Conservation (phyloP, 1,140 invertebrate species). For the Chelonus insularis region DNA sequence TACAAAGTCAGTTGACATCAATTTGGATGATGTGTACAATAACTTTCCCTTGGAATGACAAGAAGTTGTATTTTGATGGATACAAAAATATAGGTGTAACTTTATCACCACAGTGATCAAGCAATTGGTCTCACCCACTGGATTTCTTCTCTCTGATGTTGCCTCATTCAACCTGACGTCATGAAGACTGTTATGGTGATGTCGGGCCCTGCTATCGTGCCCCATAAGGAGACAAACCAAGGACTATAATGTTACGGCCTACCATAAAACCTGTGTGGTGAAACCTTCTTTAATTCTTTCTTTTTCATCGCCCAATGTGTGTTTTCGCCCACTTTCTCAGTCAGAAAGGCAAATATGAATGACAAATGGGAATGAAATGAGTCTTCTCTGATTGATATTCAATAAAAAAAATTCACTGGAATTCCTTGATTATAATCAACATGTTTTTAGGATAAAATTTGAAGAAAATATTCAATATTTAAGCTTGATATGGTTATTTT, state of each 20-base stretch:
- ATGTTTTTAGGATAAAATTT: no score
- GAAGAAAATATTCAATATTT: no score
- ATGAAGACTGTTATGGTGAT: conserved; percentile 33
- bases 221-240: conserved; percentile 37
- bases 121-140: conserved; percentile 15
- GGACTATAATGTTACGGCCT: conserved; percentile 31
- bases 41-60: no score
- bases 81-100: neutral
- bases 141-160: conserved; percentile 11
- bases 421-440: no score
- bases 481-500: no score
- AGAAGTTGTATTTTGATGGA: no score
- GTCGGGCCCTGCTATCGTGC: conserved; percentile 28
- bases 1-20: no score
- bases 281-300: conserved; percentile 19
- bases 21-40: no score
- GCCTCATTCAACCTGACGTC: conserved; percentile 32
- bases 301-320: neutral
- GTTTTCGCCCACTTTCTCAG: conserved; percentile 19
- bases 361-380: no score
- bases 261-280: conserved; percentile 28
- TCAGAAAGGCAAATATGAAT: neutral
- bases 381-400: neutral
- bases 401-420: no score
- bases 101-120: neutral